These are phyloP conservation scores for Panorpa germanica DNA, from an alignment of 2,888 invertebrate genomes.

Conservation along the genomic window DNA sequence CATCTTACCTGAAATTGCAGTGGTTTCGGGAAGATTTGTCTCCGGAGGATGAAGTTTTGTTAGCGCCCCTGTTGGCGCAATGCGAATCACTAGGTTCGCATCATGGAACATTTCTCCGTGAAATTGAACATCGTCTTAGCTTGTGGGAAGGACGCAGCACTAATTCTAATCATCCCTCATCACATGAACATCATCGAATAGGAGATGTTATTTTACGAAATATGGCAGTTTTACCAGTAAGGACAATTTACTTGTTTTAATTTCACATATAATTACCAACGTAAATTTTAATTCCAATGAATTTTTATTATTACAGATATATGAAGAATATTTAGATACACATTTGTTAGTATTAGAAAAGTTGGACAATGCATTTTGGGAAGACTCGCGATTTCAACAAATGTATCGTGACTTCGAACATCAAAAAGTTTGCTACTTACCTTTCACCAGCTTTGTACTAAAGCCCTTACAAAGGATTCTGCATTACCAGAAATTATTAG, in stretches of 20 bases:
- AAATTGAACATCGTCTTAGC: constrained; percentile 54
- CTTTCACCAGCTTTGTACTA: constrained; percentile 60
- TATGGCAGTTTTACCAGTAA: constrained; percentile 37
- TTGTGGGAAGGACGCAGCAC: constrained; percentile 49
- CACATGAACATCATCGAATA: constrained; percentile 36
- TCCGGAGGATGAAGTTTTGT: constrained; percentile 30
- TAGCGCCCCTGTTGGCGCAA: constrained; percentile 34
- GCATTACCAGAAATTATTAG: constrained; percentile 62
- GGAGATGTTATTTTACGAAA: constrained; percentile 58
- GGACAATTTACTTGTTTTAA: constrained; percentile 11
- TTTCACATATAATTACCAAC: constrained; percentile 2
- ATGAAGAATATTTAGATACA: constrained; percentile 51
- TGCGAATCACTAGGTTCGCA: constrained; percentile 69
- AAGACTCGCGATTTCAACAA: constrained; percentile 46
- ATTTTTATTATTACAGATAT: constrained; percentile 27
- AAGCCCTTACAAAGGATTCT: constrained; percentile 71
- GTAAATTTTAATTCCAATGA: constrained; percentile 5
- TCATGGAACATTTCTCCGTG: constrained; percentile 61
- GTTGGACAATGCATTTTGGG: constrained; percentile 58
- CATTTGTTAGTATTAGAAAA: constrained; percentile 61
- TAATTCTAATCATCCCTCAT: too few species aligned
- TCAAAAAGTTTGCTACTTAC: constrained; percentile 73
- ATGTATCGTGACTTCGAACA: constrained; percentile 60
- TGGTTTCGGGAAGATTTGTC: constrained; percentile 56
- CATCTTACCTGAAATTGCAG: constrained; percentile 23